Conservation (phyloP, 2,888 invertebrate species). For the Lypha dubia region DNA sequence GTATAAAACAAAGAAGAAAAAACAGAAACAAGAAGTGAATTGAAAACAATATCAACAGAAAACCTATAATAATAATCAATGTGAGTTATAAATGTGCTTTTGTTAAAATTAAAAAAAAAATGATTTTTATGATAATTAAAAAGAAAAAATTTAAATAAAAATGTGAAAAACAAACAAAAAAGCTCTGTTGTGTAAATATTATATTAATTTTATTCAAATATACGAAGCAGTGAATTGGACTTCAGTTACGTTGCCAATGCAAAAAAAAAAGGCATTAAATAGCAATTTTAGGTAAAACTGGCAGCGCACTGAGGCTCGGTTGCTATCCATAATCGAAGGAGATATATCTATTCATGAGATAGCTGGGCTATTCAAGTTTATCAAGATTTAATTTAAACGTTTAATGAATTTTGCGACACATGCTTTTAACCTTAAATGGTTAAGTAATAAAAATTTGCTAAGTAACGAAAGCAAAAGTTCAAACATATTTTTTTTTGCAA, state of each 20-base stretch:
- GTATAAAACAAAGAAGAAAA: slow-evolving; percentile 46
- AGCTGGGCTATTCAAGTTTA: no score
- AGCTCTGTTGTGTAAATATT: no score
- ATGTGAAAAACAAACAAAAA: slow-evolving; percentile 31
- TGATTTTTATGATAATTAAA: slow-evolving; percentile 64
- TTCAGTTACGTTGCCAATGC: no score
- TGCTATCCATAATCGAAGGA: no score
- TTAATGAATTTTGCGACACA: not conserved
- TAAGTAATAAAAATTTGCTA: not conserved
- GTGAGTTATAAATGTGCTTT: slow-evolving; percentile 76
- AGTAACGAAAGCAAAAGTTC: not conserved
- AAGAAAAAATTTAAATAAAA: slow-evolving; percentile 33
- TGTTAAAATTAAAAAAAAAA: slow-evolving; percentile 73
- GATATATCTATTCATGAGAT: no score
- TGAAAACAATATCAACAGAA: slow-evolving; percentile 43
- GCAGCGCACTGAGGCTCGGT: no score
- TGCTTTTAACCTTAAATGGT: not conserved
- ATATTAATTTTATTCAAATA: no score
- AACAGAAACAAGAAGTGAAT: no score
- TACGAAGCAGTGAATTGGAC: no score
- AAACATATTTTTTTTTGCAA: not conserved
- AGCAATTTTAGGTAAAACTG: no score
- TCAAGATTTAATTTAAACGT: not conserved
- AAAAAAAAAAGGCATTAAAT: no score
- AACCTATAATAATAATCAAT: slow-evolving; percentile 64